phyloP scores from a whole-genome alignment of 2,113 vertebrate species.

The Ammodytes marinus region DNA sequence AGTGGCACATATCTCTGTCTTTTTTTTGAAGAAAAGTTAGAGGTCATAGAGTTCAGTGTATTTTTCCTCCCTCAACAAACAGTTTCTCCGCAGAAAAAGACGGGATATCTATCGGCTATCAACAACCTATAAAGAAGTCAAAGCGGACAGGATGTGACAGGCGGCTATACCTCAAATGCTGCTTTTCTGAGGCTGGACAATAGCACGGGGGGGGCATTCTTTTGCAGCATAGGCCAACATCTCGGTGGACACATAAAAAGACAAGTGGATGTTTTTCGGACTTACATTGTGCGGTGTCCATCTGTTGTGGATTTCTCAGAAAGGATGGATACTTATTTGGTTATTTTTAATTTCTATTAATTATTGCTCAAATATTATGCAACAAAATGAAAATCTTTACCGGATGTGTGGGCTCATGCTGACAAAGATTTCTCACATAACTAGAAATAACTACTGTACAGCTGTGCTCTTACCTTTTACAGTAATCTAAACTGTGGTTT shows the following conservation, averaged over 20 bases:
- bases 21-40: not conserved
- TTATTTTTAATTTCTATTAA: not conserved
- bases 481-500: not conserved
- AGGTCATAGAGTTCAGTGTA: not conserved
- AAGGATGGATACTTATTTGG: not conserved
- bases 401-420: not conserved
- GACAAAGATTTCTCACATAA: not conserved
- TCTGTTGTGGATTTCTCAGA: not conserved
- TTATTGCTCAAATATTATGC: not conserved
- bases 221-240: not conserved
- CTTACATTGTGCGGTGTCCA: not conserved
- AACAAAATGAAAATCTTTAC: not conserved
- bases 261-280: not conserved
- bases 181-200: slow-evolving; percentile 1
- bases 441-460: not conserved
- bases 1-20: not conserved
- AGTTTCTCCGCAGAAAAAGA: slow-evolving; percentile 3
- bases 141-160: not conserved
- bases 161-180: not conserved
- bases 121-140: slow-evolving; percentile 1
- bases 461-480: not conserved
- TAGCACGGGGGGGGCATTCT: not conserved
- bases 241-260: not conserved
- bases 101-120: not conserved
- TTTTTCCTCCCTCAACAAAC: not conserved